These are phyloP conservation scores for Trachelus troglodyta DNA, from an alignment of 2,888 invertebrate genomes.

Conservation along the genomic window DNA sequence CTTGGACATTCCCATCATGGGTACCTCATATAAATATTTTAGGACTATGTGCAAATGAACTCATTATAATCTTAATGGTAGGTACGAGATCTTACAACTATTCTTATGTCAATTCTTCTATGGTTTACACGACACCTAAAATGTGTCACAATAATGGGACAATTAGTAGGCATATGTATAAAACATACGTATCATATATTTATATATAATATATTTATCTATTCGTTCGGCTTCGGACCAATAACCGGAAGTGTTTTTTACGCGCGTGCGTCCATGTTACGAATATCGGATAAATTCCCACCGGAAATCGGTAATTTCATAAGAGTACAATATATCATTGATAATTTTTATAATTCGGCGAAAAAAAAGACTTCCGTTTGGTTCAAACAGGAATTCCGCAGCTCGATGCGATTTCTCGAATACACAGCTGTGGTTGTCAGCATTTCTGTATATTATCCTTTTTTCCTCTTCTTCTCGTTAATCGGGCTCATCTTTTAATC, in stretches of 20 bases:
- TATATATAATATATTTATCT: neutral
- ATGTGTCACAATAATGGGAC: neutral
- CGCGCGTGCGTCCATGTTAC: neutral
- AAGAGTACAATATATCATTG: neutral
- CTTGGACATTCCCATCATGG: neutral
- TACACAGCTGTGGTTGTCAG: neutral
- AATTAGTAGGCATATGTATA: neutral
- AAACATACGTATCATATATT: slow-evolving; percentile 1
- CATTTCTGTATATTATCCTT: neutral
- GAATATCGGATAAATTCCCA: neutral
- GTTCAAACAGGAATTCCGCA: neutral
- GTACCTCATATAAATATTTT: neutral
- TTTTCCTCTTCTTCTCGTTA: neutral
- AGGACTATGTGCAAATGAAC: neutral
- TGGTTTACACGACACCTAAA: neutral
- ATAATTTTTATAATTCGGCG: neutral
- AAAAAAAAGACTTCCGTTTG: neutral
- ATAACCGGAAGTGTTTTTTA: neutral
- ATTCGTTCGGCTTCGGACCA: neutral
- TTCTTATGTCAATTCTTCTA: neutral
- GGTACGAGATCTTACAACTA: neutral
- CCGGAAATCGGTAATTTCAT: neutral
- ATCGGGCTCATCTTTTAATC: slow-evolving; percentile 18
- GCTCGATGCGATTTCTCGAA: neutral
- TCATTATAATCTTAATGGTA: neutral